Evolutionary conservation across 1,140 invertebrate genomes (phyloP), one percentile per base, ranked within the genome.

Genomic region (Zaprionus camerounensis): DNA sequence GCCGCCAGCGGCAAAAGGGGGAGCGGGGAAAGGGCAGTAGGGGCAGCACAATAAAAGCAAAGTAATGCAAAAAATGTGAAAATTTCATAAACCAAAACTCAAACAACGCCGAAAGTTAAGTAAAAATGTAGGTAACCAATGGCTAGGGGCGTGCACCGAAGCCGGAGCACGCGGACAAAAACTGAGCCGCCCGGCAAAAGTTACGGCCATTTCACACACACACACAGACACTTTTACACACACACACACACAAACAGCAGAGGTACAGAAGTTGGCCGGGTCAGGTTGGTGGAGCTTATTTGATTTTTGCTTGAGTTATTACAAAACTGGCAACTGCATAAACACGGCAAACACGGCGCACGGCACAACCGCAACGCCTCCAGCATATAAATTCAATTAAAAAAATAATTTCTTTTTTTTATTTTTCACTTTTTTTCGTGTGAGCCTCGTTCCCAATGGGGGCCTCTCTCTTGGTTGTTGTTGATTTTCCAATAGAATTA

Each of bases 41-140:
- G 63, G 38, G 70, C 36, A 57, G 56, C 31, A 65, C 65, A 77
- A 80, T 38, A 69, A 73, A 57, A 63, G 44, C 67, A 78, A 73
- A 69, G 62, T 71, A 78, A 76, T 68, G 69, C 69, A 63, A 38
- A 79, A 80, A 80, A 74, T 80, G 80, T 81, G 59, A 81, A 81
- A 80, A 81, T 80, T 81, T 81, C 65, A 80, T 77, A 81, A 81
- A 81, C 69, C 80, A 80, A 81, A 81, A 81, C 73, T 76, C 80
- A 81, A 81, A 81, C 80, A 81, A 41, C 64, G 58, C 59, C 59
- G 55, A 80, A 81, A 81, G 76, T 81, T 81, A 81, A 81, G 69
- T 76, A 69, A 69, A 80, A 80, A 81, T 81, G 80, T 81, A 81
- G 77, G 80, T 81, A 81, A 81, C 77, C 77, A 77, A 80, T 67